Conservation (phyloP, 2,113 vertebrate species). For the Lophotis ruficrista region DNA sequence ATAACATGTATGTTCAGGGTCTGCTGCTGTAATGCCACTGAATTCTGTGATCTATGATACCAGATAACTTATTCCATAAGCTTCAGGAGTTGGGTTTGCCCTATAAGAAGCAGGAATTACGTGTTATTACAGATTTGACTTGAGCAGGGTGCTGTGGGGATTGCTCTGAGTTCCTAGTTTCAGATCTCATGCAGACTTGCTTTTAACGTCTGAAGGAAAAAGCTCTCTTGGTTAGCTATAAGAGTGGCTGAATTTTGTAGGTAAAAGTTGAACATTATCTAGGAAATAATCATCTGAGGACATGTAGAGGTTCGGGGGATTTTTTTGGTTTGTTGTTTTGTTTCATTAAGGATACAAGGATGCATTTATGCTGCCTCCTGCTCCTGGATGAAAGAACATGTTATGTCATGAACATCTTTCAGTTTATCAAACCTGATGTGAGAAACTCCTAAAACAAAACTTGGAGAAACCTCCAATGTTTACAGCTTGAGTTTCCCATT, state of each 20-base stretch:
- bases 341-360: background rate
- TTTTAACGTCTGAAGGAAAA: background rate
- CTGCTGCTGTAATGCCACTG: background rate
- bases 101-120: background rate
- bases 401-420: background rate
- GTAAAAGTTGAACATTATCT: background rate
- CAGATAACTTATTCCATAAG: background rate
- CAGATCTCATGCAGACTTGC: background rate
- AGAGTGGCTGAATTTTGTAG: background rate
- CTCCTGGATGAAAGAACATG: background rate
- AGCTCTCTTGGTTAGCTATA: background rate
- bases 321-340: background rate
- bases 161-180: background rate
- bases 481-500: background rate
- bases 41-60: background rate
- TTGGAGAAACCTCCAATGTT: rapidly evolving
- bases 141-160: background rate
- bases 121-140: background rate
- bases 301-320: background rate
- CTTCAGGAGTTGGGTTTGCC: background rate
- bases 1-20: background rate
- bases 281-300: background rate
- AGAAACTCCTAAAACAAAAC: background rate
- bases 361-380: background rate
- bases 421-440: background rate